Base-by-base conservation (phyloP, 2,797 vertebrate species). In the Margarornis squamiger region DNA sequence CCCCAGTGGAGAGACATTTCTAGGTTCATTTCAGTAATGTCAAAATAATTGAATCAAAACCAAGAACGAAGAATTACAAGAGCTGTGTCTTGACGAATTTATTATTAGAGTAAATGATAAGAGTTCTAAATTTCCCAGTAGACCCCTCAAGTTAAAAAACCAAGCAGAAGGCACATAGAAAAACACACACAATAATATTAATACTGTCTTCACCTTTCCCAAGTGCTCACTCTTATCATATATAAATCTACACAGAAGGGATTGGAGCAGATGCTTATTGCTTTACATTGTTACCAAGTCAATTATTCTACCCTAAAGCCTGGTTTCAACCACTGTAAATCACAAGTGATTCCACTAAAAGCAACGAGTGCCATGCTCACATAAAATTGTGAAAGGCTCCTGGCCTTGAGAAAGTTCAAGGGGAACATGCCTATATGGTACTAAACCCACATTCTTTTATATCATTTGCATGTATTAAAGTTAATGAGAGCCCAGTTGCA, bases 41-140 rank as follows among this genome's bases (percentile, higher is more conserved):
- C 97, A 98, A 98, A 98, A 98, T 97, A 97, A 97, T 94, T 95
- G 88, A 95, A 96, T 97, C 95, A 97, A 96, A 97, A 86, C 66
- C 87, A 66, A 95, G 94, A 95, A 91, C 48, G 52, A 95, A 97
- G 73, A 55, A 91, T 80, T 92, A 88, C 84, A 77, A 84, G 87
- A 70, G 76, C 86, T 66, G 52, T 58, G 67, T 86, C 96, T 90
- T 92, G 90, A 92, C 0, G 7, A 97, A 97, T 97, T 96, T 95
- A 95, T 96, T 96, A 93, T 93, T 91, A 81, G 70, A 94, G 88
- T 90, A 96, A 97, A 96, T 97, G 94, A 96, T 96, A 94, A 94
- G 97, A 90, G 86, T 85, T 96, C 92, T 91, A 93, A 83, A 96
- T 96, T 97, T 96, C 91, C 92, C 96, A 81, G 11, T 48, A 91